Evolutionary conservation across 1,140 invertebrate genomes (phyloP).

Genomic region (Vanessa tameamea): DNA sequence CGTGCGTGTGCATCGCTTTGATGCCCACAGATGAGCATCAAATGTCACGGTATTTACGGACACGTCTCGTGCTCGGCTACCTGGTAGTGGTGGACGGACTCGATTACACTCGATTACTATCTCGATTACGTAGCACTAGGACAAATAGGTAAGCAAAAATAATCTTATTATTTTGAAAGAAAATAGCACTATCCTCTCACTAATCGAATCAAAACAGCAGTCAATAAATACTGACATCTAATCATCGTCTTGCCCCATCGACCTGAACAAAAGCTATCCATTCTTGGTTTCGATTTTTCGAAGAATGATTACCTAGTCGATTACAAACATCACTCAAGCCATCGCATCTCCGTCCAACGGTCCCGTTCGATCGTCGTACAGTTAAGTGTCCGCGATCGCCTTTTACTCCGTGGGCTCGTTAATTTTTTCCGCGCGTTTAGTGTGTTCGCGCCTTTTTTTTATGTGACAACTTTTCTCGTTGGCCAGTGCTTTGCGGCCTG

Average conservation of each 20-base stretch:
- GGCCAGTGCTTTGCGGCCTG: constrained; percentile 32
- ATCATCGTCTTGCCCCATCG: neutral
- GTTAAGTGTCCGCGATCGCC: constrained; percentile 55
- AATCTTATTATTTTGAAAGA: too few species aligned
- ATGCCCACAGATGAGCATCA: constrained; percentile 43
- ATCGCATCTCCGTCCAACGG: constrained; percentile 20
- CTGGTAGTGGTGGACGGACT: neutral
- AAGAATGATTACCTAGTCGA: neutral
- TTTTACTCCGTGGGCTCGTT: constrained; percentile 41
- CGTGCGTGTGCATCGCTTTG: constrained; percentile 34
- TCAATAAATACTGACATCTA: too few species aligned
- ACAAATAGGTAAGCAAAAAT: too few species aligned
- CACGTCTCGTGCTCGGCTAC: constrained; percentile 49
- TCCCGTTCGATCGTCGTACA: constrained; percentile 50
- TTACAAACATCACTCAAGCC: constrained; percentile 1
- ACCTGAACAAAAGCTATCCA: neutral
- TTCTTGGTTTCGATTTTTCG: neutral
- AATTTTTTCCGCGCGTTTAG: constrained; percentile 47
- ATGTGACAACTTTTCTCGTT: constrained; percentile 31
- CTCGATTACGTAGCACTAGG: neutral
- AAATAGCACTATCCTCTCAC: too few species aligned
- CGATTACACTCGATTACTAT: neutral
- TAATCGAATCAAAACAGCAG: too few species aligned
- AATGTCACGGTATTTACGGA: constrained; percentile 72
- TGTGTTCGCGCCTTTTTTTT: constrained; percentile 41